phyloP scores from a whole-genome alignment of 2,113 vertebrate species.

The Gymnogyps californianus region DNA sequence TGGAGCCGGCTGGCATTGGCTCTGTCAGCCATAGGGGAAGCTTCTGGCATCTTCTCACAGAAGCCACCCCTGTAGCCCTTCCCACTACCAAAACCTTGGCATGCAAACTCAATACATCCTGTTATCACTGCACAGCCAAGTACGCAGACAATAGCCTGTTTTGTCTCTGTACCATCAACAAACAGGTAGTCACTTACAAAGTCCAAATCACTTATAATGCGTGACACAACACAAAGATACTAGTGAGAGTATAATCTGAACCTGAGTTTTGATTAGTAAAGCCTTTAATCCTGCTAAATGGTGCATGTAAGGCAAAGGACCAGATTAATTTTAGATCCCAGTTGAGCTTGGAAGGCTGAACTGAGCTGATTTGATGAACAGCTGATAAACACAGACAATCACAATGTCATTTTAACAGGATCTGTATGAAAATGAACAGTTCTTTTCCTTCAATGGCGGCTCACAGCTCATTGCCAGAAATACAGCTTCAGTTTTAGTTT shows the following conservation, averaged over 20 bases:
- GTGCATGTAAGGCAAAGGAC: background rate
- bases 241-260: background rate
- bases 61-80: too few species aligned
- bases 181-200: background rate
- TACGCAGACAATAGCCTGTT: background rate
- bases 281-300: background rate
- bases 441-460: background rate
- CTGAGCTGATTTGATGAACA: background rate
- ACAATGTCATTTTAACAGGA: background rate
- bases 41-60: too few species aligned
- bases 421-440: background rate
- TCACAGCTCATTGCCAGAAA: slow-evolving; percentile 8
- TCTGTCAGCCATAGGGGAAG: too few species aligned
- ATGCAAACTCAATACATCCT: background rate
- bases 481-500: slow-evolving; percentile 26
- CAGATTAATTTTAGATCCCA: slow-evolving; percentile 1
- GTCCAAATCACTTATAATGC: background rate
- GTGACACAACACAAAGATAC: background rate
- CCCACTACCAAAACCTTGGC: background rate
- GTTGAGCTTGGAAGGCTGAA: background rate
- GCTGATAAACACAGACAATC: background rate
- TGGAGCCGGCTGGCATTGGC: too few species aligned
- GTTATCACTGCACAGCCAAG: background rate
- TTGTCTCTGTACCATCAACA: background rate
- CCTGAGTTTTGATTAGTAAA: background rate